phyloP scores from a whole-genome alignment of 2,113 vertebrate genomes.

The Jacana jacana region DNA sequence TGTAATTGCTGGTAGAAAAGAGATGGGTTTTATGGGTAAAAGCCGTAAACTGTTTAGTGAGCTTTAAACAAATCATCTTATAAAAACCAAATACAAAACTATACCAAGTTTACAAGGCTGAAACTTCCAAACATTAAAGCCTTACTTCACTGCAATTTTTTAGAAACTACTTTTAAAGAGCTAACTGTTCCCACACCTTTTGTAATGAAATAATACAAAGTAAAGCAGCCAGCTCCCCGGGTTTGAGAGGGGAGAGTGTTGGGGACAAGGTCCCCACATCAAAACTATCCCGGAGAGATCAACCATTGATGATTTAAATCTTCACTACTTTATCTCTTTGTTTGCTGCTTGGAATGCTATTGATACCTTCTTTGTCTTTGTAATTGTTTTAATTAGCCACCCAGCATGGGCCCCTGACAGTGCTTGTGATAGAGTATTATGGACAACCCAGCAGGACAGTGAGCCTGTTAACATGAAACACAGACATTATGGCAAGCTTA shows the following conservation, averaged over 20 bases:
- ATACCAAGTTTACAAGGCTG: background rate
- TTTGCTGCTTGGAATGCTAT: conserved; percentile 81
- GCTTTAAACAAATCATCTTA: background rate
- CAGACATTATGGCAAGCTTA: conserved; percentile 38
- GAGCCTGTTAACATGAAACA: conserved; percentile 51
- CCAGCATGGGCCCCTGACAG: conserved; percentile 73
- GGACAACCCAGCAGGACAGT: conserved; percentile 63
- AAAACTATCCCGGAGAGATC: conserved; percentile 50
- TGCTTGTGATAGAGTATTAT: conserved; percentile 36
- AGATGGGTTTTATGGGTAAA: background rate
- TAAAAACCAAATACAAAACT: background rate
- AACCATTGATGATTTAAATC: conserved; percentile 72
- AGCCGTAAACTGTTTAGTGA: background rate
- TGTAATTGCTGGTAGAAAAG: background rate
- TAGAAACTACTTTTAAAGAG: background rate
- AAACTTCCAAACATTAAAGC: background rate
- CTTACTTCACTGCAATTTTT: background rate
- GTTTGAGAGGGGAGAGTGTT: background rate
- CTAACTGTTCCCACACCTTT: background rate
- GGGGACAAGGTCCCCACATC: background rate
- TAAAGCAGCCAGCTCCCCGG: background rate
- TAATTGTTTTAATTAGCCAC: conserved; percentile 96
- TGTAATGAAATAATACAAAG: background rate
- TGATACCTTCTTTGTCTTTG: conserved; percentile 85
- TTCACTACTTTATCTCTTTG: conserved; percentile 79